A percentile compares a stretch with the other conserved stretches of the same genome.
Evolutionary conservation across 2,888 invertebrate species (phyloP).

Genomic region (Saturnia japonica): DNA sequence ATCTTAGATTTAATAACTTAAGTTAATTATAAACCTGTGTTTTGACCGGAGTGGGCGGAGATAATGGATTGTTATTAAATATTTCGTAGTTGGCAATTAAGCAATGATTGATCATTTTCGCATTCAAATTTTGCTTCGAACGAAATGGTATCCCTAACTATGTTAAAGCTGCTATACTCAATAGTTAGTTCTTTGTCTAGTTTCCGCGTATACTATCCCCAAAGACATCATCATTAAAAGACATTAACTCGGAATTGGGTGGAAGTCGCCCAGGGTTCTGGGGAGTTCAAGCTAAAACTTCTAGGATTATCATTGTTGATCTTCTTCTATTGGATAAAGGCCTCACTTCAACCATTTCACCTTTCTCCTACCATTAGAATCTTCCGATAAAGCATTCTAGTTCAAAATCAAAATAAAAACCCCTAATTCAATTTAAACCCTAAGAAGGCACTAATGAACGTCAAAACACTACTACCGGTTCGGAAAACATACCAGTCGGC

Average conservation of each 20-base stretch:
- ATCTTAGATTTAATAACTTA: background rate
- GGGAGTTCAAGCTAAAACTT: background rate
- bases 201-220: background rate
- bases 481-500: too few species aligned
- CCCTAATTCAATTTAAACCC: too few species aligned
- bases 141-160: background rate
- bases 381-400: background rate
- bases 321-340: background rate
- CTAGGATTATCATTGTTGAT: background rate
- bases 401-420: too few species aligned
- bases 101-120: background rate
- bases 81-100: background rate
- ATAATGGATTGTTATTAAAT: background rate
- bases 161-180: background rate
- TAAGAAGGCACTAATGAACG: too few species aligned
- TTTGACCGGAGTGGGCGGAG: background rate
- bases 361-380: background rate
- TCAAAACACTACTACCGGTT: too few species aligned
- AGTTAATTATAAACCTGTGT: background rate
- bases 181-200: background rate
- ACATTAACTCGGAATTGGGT: background rate
- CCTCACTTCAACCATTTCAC: background rate
- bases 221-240: background rate
- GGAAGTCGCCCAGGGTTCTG: background rate
- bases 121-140: background rate